phyloP scores from a whole-genome alignment of 2,888 invertebrate species.

The Agrenia bidenticulata region DNA sequence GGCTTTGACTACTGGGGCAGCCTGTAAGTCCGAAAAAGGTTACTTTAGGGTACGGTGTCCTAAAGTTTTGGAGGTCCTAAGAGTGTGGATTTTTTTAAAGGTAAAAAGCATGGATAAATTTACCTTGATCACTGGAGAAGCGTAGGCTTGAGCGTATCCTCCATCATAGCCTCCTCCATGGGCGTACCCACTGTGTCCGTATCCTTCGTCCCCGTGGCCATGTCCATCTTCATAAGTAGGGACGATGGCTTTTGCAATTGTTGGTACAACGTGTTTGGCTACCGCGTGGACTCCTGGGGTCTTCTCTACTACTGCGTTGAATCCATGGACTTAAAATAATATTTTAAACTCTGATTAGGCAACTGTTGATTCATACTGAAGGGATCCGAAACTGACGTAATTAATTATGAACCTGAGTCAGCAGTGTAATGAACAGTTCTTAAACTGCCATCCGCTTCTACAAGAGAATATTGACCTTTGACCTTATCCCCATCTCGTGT shows the following conservation, averaged over 20 bases:
- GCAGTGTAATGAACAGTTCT: slow-evolving; percentile 3
- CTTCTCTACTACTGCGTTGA: slow-evolving; percentile 47
- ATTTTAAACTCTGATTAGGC: too few species aligned
- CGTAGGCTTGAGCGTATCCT: slow-evolving; percentile 10
- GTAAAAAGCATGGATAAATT: not conserved
- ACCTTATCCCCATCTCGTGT: slow-evolving; percentile 13
- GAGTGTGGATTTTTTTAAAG: too few species aligned
- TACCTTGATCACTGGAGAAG: slow-evolving; percentile 4
- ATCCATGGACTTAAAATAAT: slow-evolving; percentile 32
- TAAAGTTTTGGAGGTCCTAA: too few species aligned
- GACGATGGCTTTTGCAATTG: slow-evolving; percentile 20
- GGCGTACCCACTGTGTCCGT: not conserved
- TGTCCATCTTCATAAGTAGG: slow-evolving; percentile 9
- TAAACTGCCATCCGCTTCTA: slow-evolving; percentile 33
- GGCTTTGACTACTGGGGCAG: slow-evolving; percentile 35
- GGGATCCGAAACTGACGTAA: not conserved
- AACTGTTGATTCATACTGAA: not conserved
- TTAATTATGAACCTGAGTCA: not conserved
- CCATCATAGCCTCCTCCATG: slow-evolving; percentile 12
- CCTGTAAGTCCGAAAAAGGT: not conserved
- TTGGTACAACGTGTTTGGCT: slow-evolving; percentile 32
- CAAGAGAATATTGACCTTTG: slow-evolving; percentile 35
- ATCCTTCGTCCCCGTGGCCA: slow-evolving; percentile 13
- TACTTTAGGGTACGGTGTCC: too few species aligned
- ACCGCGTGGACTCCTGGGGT: slow-evolving; percentile 41